Percentiles rank a stretch among this genome's conserved stretches.
Evolutionary conservation across 2,888 invertebrate species (phyloP).

Genomic region (Lysandra coridon): DNA sequence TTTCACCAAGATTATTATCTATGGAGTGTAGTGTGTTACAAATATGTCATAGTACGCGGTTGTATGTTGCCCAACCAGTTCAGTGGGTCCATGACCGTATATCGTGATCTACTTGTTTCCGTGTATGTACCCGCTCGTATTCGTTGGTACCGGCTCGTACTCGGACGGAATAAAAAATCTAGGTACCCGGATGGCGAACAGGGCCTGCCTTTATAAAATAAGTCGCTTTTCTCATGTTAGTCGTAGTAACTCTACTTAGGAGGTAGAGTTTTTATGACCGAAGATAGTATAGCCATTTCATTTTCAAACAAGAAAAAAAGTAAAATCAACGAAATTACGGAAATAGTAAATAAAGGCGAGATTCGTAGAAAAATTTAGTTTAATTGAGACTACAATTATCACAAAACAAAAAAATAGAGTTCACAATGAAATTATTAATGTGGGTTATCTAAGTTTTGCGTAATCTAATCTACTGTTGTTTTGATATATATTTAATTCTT

Average conservation of each 20-base stretch:
- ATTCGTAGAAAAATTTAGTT: no score
- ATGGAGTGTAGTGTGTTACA: not conserved
- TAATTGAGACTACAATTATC: no score
- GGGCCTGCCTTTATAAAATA: not conserved
- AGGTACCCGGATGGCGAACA: constrained; percentile 6
- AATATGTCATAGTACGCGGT: constrained; percentile 25
- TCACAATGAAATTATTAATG: no score
- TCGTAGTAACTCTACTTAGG: not conserved
- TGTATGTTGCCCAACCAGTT: constrained; percentile 62
- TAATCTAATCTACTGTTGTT: no score
- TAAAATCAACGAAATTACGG: no score
- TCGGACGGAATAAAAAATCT: not conserved
- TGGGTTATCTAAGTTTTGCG: no score
- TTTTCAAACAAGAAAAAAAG: no score
- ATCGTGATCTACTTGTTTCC: constrained; percentile 59
- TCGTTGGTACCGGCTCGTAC: constrained; percentile 14
- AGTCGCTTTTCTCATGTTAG: not conserved
- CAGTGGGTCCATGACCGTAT: constrained; percentile 72
- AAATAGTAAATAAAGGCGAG: no score
- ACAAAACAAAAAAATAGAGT: no score
- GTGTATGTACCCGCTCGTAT: constrained; percentile 28
- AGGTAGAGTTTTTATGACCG: not conserved
- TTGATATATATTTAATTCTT: no score
- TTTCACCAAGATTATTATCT: not conserved
- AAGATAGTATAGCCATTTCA: not conserved